Conservation (phyloP, 2,113 vertebrate species). For the Tragelaphus strepsiceros region DNA sequence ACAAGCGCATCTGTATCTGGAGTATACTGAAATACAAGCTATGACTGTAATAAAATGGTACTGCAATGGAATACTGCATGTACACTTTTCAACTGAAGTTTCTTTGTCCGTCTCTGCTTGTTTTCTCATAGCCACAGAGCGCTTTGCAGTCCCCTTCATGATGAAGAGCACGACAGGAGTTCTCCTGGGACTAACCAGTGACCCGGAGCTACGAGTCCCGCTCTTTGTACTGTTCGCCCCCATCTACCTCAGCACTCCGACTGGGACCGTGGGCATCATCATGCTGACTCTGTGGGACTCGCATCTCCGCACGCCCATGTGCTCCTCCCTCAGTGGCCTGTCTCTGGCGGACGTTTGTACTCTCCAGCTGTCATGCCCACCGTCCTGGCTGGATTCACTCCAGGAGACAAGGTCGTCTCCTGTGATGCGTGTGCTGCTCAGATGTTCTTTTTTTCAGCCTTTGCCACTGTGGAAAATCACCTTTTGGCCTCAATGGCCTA, state of each 20-base stretch:
- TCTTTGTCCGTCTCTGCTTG: background rate
- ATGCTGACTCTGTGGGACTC: background rate
- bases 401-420: background rate
- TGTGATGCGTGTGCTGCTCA: constrained; percentile 11
- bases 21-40: background rate
- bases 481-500: constrained; percentile 43
- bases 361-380: constrained; percentile 8
- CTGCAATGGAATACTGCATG: background rate
- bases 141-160: background rate
- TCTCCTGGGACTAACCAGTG: constrained; percentile 20
- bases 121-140: background rate
- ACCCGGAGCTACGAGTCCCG: background rate
- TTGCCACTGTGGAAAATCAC: constrained; percentile 22
- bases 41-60: background rate
- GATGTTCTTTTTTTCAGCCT: constrained; percentile 18
- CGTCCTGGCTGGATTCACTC: background rate
- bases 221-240: background rate
- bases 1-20: background rate
- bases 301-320: constrained; percentile 32
- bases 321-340: constrained; percentile 34
- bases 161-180: constrained; percentile 24
- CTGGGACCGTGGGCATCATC: background rate
- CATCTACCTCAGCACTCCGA: background rate
- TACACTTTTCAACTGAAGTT: background rate
- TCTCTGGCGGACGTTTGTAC: constrained; percentile 32